phyloP scores from a whole-genome alignment of 1,140 invertebrate species.

The Zaprionus taronus region DNA sequence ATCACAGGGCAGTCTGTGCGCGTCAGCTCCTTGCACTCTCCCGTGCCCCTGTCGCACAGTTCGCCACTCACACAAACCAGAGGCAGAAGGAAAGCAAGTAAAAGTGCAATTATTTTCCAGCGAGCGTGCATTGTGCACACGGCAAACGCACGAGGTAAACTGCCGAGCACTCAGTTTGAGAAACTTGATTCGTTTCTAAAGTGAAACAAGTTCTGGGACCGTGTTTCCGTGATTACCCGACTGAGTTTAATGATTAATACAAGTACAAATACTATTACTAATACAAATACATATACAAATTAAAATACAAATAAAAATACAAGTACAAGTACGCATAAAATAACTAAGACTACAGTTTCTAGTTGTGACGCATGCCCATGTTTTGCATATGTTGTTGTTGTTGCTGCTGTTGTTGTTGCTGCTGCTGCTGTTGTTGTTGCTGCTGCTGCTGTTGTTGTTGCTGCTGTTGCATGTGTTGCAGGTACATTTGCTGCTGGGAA shows the following conservation, averaged over 20 bases:
- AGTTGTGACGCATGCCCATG: conserved; percentile 70
- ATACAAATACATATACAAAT: conserved; percentile 18
- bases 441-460: conserved; percentile 60
- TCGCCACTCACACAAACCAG: conserved; percentile 24
- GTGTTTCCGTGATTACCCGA: conserved; percentile 8
- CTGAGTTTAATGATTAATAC: conserved; percentile 10
- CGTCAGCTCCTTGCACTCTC: conserved; percentile 60
- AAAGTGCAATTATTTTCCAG: not conserved
- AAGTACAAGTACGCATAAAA: not conserved
- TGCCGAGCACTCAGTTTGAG: not conserved
- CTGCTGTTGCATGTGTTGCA: conserved; percentile 65
- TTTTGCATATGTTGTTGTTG: conserved; percentile 73
- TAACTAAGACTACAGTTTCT: conserved; percentile 20
- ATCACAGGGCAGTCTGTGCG: conserved; percentile 58
- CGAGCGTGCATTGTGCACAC: conserved; percentile 27
- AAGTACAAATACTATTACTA: conserved; percentile 24
- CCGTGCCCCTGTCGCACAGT: conserved; percentile 59
- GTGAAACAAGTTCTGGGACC: conserved; percentile 17
- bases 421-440: conserved; percentile 66
- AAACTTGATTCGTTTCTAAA: conserved; percentile 20
- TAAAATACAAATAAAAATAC: conserved; percentile 19
- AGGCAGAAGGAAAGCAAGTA: conserved; percentile 21
- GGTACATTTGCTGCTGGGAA: conserved; percentile 63
- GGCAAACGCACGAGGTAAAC: conserved; percentile 10
- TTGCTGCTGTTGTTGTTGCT: conserved; percentile 61